Evolutionary conservation across 2,797 vertebrate species (phyloP), one percentile per base, ranked within the genome.

Genomic region (Hyperoplus immaculatus): DNA sequence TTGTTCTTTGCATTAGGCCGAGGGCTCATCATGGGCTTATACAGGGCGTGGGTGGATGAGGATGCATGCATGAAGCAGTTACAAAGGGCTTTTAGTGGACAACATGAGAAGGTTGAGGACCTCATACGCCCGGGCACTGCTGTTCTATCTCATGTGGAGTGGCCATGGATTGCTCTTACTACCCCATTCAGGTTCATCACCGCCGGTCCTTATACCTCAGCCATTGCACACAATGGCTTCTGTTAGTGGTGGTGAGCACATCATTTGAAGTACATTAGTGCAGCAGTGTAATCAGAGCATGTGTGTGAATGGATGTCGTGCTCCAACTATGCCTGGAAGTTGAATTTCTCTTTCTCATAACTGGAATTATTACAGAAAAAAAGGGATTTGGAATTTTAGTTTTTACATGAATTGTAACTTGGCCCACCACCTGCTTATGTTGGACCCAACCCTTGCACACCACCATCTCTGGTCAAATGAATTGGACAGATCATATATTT

Each of bases 1-100:
- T 94, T 94, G 88, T 91, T 92, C 69, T 85, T 75, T 79, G 85
- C 87, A 85, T 91, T 89, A 89, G 29, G 78, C 85, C 75, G 62
- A 14, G 84, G 71, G 83, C 83, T 92, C 84, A 89, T 89, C 89
- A 83, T 73, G 68, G 80, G 60, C 80, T 75, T 75, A 68, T 72
- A n/a, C 57, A 9, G 77, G 82, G 80, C 15, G 88, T 92, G 88
- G 89, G 92, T 87, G 90, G 84, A 75, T 58, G 81, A 80, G 82
- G 86, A 86, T 78, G 84, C 79, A 78, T 75, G 83, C 78, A 60
- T 29, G 77, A 73, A 77, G 72, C 78, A 56, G 87, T 68, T 65
- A 56, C 75, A 66, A 84, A 67, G 86, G 70, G 75, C 87, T 93
- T 91, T 91, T 88, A 88, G 84, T 83, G 72, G 78, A 86, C 75